Base-by-base conservation (phyloP, 2,113 vertebrate species). In the Oncorhynchus nerka region DNA sequence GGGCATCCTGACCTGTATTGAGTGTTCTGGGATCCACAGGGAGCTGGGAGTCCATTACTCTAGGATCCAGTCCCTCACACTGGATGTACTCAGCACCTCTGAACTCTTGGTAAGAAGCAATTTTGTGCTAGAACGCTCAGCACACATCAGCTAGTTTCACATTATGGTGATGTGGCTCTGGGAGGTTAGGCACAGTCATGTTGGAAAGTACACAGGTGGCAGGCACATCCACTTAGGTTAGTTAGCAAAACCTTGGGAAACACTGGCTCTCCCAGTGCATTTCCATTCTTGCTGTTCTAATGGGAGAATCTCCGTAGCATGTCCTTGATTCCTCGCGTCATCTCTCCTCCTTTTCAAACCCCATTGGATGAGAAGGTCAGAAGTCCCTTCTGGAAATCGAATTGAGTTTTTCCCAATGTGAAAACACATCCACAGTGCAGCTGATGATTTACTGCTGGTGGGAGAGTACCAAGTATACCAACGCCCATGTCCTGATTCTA, bases 1-100 rank as follows among this genome's bases (percentile, higher is more conserved):
- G 79, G 93, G 93, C 73, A 93, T 94, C 87, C 92, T 94, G 82
- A 94, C 92, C 51, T 94, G 93, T 12, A 94, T 94, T 8, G 93
- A 94, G 78, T 94, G 93, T 81, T 94, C 93, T 0, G 93, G 93
- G 64, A 94, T 94, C 86, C 93, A 94, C 89, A 83, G 93, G 45
- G 93, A 94, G 87, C 93, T 99, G 73, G 98, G 98, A 3, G 98
- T 99, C 69, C 97, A 99, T 85, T 97, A 98, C 91, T 99, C 98
- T 75, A 94, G 98, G 89, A 99, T 99, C 93, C 98, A 99, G 74
- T 99, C 97, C 0, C 95, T 99, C 80, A 99, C 96, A 0, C 90
- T 99, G 84, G 98, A 99, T 70, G 97, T 99, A 7, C 92, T 99
- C 87, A 97, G 97, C 91, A 99, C 98, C 30, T 99, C 98, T 2